These are phyloP conservation scores for Plodia interpunctella DNA, from an alignment of 1,140 invertebrate species.

Conservation along the genomic window DNA sequence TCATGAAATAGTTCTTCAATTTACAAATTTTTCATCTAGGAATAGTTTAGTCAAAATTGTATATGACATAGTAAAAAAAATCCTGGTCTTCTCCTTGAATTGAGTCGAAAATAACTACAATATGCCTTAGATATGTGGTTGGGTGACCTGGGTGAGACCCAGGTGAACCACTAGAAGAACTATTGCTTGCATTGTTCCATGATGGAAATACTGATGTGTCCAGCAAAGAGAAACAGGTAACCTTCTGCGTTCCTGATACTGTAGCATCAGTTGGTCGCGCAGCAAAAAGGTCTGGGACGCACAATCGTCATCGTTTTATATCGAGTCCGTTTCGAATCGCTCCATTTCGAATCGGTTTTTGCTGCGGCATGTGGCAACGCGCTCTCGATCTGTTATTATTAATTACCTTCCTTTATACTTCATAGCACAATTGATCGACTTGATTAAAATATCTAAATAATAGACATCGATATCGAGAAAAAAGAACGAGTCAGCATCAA, in stretches of 20 bases:
- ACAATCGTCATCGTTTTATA: conserved; percentile 62
- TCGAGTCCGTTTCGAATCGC: conserved; percentile 65
- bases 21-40: too few relatives aligned
- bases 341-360: conserved; percentile 68
- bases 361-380: conserved; percentile 67
- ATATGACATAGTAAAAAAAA: too few relatives aligned
- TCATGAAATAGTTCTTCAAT: too few relatives aligned
- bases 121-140: too few relatives aligned
- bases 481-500: conserved; percentile 35
- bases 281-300: conserved; percentile 56
- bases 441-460: conserved; percentile 76
- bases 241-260: not conserved
- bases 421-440: conserved; percentile 60
- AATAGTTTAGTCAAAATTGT: too few relatives aligned
- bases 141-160: too few relatives aligned
- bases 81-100: too few relatives aligned
- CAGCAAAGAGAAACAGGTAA: not conserved
- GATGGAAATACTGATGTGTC: too few relatives aligned
- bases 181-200: too few relatives aligned
- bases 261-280: conserved; percentile 24
- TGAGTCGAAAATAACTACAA: too few relatives aligned
- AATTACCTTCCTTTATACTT: conserved; percentile 71
- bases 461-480: conserved; percentile 39
- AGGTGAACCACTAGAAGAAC: too few relatives aligned
- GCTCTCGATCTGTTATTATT: conserved; percentile 68